Evolutionary conservation across 2,888 invertebrate genomes (phyloP), one percentile per base, ranked within the genome.

Genomic region (Dichetophora obliterata): DNA sequence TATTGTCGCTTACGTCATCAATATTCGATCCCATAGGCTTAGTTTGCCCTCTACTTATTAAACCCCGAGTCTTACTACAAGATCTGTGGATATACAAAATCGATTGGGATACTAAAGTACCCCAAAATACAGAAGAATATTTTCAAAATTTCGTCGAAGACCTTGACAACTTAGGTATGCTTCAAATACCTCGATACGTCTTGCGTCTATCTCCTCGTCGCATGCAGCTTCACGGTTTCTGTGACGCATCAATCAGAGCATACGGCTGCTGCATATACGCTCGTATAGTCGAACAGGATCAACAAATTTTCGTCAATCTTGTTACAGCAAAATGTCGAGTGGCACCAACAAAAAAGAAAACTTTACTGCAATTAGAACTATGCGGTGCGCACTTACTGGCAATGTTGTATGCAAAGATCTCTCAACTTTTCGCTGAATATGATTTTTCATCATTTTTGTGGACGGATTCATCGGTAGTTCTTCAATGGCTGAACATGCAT

Each of bases 351-450:
- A 78, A 78, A 48, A 77, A 61, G 71, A 70, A 76, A 77, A 75
- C 78, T 2, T 63, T 79, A n/a, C 79, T 76, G 5, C 71, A 78
- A 61, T 75, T 78, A n/a, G 77, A 80, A 61, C 43, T 79, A 19
- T 75, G 76, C 43, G 75, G 76, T 43, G 78, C 74, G 5, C 65
- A 63, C 50, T 68, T 75, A 43, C 57, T 78, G 14, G 72, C 75
- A 43, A 48, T 52, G 61, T n/a, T 76, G 2, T 72, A 69, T 16
- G 65, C 43, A 31, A 72, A 76, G 69, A 74, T 74, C 2, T 63
- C 59, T 27, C 19, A 19, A 9, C 16, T 65, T 31, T 50, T 69
- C n/a, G 16, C 9, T 8, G 5, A 52, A 52, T 52, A 52, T n/a
- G n/a, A n/a, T n/a, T n/a, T n/a, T n/a, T n/a, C n/a, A n/a, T 52